Conservation (phyloP, 2,888 invertebrate species). For the Tyria jacobaeae region DNA sequence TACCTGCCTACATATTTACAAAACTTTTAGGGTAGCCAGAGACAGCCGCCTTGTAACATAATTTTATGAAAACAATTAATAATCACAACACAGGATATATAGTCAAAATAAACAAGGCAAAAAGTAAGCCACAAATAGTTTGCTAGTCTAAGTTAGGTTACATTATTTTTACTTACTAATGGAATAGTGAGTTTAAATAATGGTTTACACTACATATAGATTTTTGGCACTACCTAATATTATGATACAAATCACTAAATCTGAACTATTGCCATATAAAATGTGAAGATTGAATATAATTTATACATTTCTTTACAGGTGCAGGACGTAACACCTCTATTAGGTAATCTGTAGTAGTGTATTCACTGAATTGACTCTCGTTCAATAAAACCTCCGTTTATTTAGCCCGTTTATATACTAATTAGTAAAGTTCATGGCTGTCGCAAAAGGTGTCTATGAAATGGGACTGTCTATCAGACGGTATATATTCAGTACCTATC, state of each 20-base stretch:
- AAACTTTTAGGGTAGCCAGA: no score
- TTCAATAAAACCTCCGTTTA: no score
- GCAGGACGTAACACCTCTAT: no score
- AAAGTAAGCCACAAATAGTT: conserved; percentile 14
- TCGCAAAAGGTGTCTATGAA: no score
- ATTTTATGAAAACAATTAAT: background rate
- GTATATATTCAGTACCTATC: no score
- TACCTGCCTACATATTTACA: no score
- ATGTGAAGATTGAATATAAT: background rate
- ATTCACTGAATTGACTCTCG: no score
- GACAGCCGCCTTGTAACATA: no score
- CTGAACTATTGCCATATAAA: conserved; percentile 8
- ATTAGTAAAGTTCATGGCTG: no score
- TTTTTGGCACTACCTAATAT: conserved; percentile 65
- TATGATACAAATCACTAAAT: conserved; percentile 21
- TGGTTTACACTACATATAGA: conserved; percentile 14
- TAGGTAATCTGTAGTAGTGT: no score
- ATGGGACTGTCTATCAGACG: no score
- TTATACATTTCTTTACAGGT: background rate
- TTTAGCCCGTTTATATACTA: no score
- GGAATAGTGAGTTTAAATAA: conserved; percentile 1
- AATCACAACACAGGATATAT: background rate
- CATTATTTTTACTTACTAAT: background rate
- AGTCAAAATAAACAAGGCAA: background rate
- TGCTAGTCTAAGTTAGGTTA: background rate